These are phyloP conservation scores for Cenopis cana DNA, from an alignment of 2,888 invertebrate species.

Conservation along the genomic window DNA sequence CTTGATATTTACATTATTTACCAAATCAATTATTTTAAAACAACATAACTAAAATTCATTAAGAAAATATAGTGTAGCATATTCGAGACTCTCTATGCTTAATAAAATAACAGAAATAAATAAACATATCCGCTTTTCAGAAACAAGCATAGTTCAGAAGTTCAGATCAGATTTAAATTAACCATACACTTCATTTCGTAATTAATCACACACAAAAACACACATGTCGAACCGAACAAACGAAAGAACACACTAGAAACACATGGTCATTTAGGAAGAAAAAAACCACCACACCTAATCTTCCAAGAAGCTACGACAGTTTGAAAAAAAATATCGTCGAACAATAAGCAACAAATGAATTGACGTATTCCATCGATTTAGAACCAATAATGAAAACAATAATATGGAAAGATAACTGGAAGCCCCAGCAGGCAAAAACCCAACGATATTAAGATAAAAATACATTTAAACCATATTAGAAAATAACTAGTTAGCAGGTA, in stretches of 20 bases:
- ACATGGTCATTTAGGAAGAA: background rate
- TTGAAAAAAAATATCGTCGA: background rate
- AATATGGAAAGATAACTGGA: constrained; percentile 2
- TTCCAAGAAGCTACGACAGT: background rate
- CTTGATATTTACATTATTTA: no score
- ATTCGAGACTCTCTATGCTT: no score
- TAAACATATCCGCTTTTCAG: no score
- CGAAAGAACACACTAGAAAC: background rate
- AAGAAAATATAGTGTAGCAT: no score
- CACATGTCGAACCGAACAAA: no score
- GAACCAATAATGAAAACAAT: constrained; percentile 8
- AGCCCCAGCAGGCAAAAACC: constrained; percentile 17
- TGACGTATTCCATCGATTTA: background rate
- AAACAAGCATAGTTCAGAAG: background rate
- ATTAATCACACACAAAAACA: background rate
- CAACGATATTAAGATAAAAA: constrained; percentile 14
- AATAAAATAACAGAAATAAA: no score
- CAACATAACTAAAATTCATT: no score
- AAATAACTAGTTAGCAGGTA: constrained; percentile 11
- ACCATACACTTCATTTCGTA: background rate
- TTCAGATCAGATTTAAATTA: background rate
- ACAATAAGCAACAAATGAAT: background rate
- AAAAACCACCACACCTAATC: background rate
- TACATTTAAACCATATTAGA: constrained; percentile 25
- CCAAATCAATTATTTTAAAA: no score